Conservation (phyloP, 2,113 vertebrate species). For the Anhinga anhinga region DNA sequence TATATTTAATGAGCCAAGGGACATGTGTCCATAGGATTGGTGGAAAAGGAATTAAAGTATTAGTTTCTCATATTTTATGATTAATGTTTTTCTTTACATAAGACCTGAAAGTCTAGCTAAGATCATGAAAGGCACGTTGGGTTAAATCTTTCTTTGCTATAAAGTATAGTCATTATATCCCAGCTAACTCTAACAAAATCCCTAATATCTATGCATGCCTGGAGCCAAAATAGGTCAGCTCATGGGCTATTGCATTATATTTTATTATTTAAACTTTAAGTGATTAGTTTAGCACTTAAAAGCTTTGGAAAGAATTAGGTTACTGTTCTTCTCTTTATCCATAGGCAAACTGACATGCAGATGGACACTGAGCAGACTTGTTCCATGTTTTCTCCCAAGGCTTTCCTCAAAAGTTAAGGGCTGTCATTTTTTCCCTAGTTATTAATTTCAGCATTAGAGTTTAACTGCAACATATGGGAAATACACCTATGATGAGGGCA, state of each 20-base stretch:
- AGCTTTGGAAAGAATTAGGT: constrained; percentile 31
- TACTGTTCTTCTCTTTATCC: constrained; percentile 25
- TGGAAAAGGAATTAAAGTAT: constrained; percentile 76
- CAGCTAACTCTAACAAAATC: constrained; percentile 53
- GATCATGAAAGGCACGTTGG: constrained; percentile 59
- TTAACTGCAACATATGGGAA: neutral
- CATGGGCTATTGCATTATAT: constrained; percentile 6
- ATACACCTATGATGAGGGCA: neutral
- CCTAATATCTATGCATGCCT: constrained; percentile 24
- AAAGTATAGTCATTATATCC: constrained; percentile 47
- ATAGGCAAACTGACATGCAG: neutral
- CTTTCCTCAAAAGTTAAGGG: neutral
- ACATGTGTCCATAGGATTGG: constrained; percentile 46
- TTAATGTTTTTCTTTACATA: constrained; percentile 69
- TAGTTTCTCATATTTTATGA: constrained; percentile 77
- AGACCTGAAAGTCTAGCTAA: constrained; percentile 52
- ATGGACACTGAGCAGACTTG: neutral
- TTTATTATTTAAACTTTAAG: constrained; percentile 62
- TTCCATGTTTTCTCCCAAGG: neutral
- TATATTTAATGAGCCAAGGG: constrained; percentile 50
- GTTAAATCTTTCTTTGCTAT: constrained; percentile 67
- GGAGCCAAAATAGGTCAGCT: constrained; percentile 55
- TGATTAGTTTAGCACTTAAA: constrained; percentile 43
- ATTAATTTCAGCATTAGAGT: neutral
- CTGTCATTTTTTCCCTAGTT: neutral